Evolutionary conservation across 2,888 invertebrate genomes (phyloP).

Genomic region (Melinaea marsaeus): DNA sequence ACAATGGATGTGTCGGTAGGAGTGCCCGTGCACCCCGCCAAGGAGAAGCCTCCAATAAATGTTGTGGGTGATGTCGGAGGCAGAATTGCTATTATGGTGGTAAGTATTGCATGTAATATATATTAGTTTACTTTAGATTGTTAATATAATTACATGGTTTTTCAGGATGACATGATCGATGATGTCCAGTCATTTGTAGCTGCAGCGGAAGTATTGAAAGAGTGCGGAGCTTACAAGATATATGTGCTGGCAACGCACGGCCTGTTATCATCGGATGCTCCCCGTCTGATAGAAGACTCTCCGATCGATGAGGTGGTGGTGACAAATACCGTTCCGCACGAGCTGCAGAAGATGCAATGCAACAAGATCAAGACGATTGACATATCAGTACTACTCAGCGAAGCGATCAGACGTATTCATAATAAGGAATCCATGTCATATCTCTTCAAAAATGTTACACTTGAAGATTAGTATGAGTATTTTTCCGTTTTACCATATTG

Average conservation of each 20-base stretch:
- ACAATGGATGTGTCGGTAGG: conserved; percentile 95
- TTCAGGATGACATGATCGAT: conserved; percentile 98
- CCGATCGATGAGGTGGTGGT: conserved; percentile 99
- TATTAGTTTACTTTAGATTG: conserved; percentile 9
- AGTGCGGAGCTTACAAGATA: conserved; percentile 98
- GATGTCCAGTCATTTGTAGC: conserved; percentile 98
- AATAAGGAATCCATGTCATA: conserved; percentile 99
- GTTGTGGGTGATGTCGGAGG: conserved; percentile 99
- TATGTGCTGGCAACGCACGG: conserved; percentile 99
- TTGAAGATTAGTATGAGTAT: conserved; percentile 87
- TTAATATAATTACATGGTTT: conserved; percentile 5
- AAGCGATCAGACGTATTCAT: conserved; percentile 98
- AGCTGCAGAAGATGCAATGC: conserved; percentile 99
- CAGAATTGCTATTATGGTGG: conserved; percentile 99
- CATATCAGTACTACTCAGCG: conserved; percentile 96
- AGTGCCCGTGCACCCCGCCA: conserved; percentile 93
- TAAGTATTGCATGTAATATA: conserved; percentile 78
- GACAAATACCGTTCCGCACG: conserved; percentile 99
- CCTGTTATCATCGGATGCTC: conserved; percentile 96
- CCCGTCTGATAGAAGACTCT: conserved; percentile 95
- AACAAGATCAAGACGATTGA: conserved; percentile 99
- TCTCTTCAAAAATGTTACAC: conserved; percentile 97
- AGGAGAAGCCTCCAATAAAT: conserved; percentile 99
- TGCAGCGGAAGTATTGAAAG: conserved; percentile 97
- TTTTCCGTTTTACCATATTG: conserved; percentile 14